A percentile compares a stretch with the other conserved stretches of the same genome.
These are phyloP conservation scores for Rotaria sp. DNA, from an alignment of 2,888 invertebrate genomes.

Conservation along the genomic window DNA sequence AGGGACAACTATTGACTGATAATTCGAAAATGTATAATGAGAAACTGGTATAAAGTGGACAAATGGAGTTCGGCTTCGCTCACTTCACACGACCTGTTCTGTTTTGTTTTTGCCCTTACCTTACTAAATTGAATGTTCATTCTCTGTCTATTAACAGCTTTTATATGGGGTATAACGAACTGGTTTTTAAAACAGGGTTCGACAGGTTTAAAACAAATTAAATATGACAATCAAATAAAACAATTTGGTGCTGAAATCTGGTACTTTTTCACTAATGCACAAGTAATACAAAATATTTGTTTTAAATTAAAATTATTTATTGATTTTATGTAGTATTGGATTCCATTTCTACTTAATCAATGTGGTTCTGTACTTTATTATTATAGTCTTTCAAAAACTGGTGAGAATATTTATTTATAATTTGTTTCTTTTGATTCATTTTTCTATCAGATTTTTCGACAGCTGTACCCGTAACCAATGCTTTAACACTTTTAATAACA, in stretches of 20 bases:
- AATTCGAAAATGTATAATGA: too few species aligned
- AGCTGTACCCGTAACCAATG: conserved; percentile 8
- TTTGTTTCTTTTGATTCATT: background rate
- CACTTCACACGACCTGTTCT: background rate
- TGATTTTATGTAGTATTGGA: background rate
- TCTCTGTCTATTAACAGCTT: background rate
- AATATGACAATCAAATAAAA: background rate
- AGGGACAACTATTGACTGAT: too few species aligned
- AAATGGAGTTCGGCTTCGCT: too few species aligned
- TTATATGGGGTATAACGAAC: background rate
- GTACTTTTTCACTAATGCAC: background rate
- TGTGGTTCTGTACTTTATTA: background rate
- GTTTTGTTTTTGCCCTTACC: background rate
- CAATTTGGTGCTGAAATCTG: background rate
- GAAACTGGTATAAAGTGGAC: too few species aligned
- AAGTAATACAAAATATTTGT: background rate
- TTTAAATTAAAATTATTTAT: background rate
- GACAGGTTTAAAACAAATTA: background rate
- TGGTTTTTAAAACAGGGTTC: background rate
- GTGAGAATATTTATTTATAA: background rate
- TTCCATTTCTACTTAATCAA: conserved; percentile 13
- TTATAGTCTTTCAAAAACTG: conserved; percentile 15
- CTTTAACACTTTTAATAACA: background rate
- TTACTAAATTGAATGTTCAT: background rate
- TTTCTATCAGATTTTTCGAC: background rate